phyloP scores from a whole-genome alignment of 2,888 invertebrate genomes.

The Hesperia comma region DNA sequence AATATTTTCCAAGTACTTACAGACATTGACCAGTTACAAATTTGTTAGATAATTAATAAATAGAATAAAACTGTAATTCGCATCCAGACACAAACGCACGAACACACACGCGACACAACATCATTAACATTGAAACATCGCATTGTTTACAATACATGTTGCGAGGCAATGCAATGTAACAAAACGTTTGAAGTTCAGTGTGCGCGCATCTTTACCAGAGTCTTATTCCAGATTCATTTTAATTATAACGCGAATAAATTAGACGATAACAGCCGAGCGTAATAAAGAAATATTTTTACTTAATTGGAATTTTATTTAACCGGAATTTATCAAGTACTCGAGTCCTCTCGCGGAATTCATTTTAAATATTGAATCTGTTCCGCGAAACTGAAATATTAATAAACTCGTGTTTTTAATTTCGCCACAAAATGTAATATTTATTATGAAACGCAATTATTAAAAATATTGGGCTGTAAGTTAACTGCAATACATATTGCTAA shows the following conservation, averaged over 20 bases:
- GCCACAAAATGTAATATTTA: not conserved
- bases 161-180: too few relatives aligned
- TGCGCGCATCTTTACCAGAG: not conserved
- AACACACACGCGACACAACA: too few relatives aligned
- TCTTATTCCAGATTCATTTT: slow-evolving; percentile 1
- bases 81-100: too few relatives aligned
- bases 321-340: slow-evolving; percentile 4
- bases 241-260: slow-evolving; percentile 2
- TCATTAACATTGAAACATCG: too few relatives aligned
- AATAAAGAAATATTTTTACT: slow-evolving; percentile 14
- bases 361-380: not conserved
- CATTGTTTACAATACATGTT: too few relatives aligned
- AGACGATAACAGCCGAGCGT: slow-evolving; percentile 1
- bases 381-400: not conserved
- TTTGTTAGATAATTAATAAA: too few relatives aligned
- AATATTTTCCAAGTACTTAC: too few relatives aligned
- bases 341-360: not conserved
- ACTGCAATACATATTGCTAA: too few relatives aligned
- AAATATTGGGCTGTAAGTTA: too few relatives aligned
- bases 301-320: slow-evolving; percentile 26
- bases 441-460: too few relatives aligned
- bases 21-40: too few relatives aligned
- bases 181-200: not conserved
- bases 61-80: too few relatives aligned
- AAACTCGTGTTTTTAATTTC: not conserved